A percentile compares a stretch with the other conserved stretches of the same genome.
phyloP scores from a whole-genome alignment of 2,113 vertebrate species.

The Prunella fulvescens region DNA sequence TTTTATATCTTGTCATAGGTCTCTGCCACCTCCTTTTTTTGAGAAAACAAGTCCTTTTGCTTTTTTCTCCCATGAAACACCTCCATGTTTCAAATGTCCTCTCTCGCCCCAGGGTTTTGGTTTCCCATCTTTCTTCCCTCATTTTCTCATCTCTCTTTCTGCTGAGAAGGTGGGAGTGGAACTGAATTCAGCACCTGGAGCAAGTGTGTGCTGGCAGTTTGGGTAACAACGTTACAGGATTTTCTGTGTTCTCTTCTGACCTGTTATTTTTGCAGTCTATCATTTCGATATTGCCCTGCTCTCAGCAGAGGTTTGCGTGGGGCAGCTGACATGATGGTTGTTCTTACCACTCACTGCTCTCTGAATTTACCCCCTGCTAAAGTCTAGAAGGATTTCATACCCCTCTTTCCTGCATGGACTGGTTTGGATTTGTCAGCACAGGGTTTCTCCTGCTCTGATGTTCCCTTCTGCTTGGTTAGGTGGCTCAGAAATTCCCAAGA shows the following conservation, averaged over 20 bases:
- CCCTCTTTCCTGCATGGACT: not conserved
- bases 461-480: not conserved
- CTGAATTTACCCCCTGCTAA: not conserved
- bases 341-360: not conserved
- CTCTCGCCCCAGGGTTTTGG: not conserved
- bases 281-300: not conserved
- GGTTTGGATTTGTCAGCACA: not conserved
- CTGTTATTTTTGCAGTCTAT: not conserved
- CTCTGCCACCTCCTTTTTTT: not conserved
- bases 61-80: not conserved
- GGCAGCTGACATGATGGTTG: not conserved
- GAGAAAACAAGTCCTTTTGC: not conserved
- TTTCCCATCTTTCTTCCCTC: not conserved
- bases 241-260: not conserved
- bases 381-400: not conserved
- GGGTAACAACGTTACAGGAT: not conserved
- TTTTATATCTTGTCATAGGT: not conserved
- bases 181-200: not conserved
- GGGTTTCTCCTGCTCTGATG: not conserved
- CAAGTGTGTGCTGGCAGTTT: not conserved
- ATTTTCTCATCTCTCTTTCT: not conserved
- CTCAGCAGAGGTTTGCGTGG: not conserved
- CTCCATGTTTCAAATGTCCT: not conserved
- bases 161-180: not conserved
- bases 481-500: conserved; percentile 23